Percentiles rank a stretch among this genome's conserved stretches.
These are phyloP conservation scores for Protobothrops mucrosquamatus DNA, from an alignment of 2,113 vertebrate genomes.

Conservation along the genomic window DNA sequence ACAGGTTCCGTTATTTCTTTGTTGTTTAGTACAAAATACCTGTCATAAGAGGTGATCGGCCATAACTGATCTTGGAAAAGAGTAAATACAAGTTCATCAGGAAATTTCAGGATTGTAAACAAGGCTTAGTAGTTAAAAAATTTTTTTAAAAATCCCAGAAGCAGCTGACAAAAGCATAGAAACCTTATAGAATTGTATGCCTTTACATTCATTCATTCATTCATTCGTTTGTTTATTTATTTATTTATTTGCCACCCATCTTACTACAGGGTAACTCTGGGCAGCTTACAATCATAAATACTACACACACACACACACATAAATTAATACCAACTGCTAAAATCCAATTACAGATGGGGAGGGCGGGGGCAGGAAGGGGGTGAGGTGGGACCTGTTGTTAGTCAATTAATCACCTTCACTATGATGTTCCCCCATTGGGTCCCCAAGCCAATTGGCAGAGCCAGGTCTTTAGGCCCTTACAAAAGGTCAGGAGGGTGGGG, in stretches of 20 bases:
- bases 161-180: not conserved
- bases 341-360: no score
- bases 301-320: no score
- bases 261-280: no score
- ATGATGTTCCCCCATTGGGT: not conserved
- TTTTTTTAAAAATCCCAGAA: not conserved
- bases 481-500: not conserved
- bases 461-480: not conserved
- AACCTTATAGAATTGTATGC: not conserved
- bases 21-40: not conserved
- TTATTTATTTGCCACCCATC: no score
- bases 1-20: not conserved
- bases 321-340: no score
- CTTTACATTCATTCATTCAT: not conserved
- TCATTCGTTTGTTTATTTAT: no score
- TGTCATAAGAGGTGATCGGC: not conserved
- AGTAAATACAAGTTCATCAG: not conserved
- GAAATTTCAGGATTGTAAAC: not conserved
- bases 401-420: not conserved
- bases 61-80: not conserved
- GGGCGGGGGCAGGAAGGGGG: not conserved
- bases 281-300: no score
- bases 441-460: not conserved
- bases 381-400: not conserved
- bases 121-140: not conserved